Evolutionary conservation across 2,113 vertebrate genomes (phyloP), one percentile per base, ranked within the genome.

Genomic region (Oreamnos americanus): DNA sequence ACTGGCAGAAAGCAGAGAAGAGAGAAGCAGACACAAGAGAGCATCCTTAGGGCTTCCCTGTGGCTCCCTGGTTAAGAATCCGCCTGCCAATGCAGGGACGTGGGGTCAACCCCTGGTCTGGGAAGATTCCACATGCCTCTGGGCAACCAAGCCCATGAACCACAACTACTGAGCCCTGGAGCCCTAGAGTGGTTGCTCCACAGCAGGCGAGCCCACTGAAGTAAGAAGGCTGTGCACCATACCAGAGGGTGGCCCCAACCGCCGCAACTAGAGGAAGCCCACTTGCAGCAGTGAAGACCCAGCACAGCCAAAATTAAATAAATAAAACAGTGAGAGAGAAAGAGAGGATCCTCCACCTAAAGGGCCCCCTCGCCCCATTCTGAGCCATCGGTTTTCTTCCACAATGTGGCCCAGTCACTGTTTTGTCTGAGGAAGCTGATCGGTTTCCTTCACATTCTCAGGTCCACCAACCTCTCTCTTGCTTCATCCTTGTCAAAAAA

Each of bases 241-340:
- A 43, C 23, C 17, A 43, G 36, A 14, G 71, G 23, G 23, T 3
- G 39, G 36, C 71, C 36, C 23, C 39, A 43, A 12, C 43, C 3
- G 0, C 36, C 12, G 0, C 11, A 76, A 7, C 36, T 43, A 13
- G 71, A 26, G 36, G 7, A 39, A 25, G 36, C 67, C 67, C 11
- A 0, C 1, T 0, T 6, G 67, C 36, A 6, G 2, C 67, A 7
- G 21, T 2, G 36, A 6, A 4, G 71, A 43, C 23, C 23, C 36
- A 43, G 36, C 36, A 4, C 36, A 25, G 71, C 0, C 36, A 76
- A 26, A 14, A 76, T 43, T 43, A 76, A 7, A 26, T 7, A 76
- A 43, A 74, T 25, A 25, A 36, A 36, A 23, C 7, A 36, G 17
- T 26, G 36, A 74, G 36, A 25, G 36, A 74, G 10, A 11, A 3